phyloP scores from a whole-genome alignment of 37 sponge, comb jelly and placozoan species.

The Chondrilla cf. caribensis region DNA sequence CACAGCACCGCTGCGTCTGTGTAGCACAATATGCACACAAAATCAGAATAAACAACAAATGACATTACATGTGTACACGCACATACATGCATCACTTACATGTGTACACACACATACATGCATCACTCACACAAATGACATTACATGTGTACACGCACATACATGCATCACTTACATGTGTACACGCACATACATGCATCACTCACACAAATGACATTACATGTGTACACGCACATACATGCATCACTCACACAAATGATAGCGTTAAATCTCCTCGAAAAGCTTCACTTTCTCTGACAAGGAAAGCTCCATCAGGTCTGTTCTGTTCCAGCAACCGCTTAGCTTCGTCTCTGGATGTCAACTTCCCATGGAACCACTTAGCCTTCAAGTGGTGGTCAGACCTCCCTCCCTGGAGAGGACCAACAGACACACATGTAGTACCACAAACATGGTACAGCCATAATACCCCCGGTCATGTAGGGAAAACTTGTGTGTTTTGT shows the following conservation, averaged over 20 bases:
- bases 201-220: background rate
- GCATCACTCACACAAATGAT: conserved; percentile 71
- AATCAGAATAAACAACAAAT: too few species aligned
- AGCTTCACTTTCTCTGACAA: conserved; percentile 91
- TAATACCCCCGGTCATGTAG: background rate
- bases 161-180: too few species aligned
- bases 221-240: too few species aligned
- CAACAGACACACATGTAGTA: background rate
- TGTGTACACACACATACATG: background rate
- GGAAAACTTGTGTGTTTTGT: too few species aligned
- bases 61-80: too few species aligned
- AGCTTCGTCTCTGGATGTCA: conserved; percentile 62
- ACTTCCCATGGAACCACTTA: conserved; percentile 88
- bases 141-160: too few species aligned
- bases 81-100: too few species aligned
- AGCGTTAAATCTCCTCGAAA: conserved; percentile 89
- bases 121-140: background rate
- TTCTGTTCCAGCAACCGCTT: conserved; percentile 76
- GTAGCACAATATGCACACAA: background rate
- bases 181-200: background rate
- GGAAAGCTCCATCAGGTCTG: conserved; percentile 81
- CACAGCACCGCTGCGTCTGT: conserved; percentile 55
- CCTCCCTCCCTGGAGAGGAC: conserved; percentile 28
- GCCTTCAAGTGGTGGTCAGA: conserved; percentile 60
- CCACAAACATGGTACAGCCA: background rate